Evolutionary conservation across 2,113 vertebrate genomes (phyloP), one percentile per base, ranked within the genome.

Genomic region (Camelus bactrianus): DNA sequence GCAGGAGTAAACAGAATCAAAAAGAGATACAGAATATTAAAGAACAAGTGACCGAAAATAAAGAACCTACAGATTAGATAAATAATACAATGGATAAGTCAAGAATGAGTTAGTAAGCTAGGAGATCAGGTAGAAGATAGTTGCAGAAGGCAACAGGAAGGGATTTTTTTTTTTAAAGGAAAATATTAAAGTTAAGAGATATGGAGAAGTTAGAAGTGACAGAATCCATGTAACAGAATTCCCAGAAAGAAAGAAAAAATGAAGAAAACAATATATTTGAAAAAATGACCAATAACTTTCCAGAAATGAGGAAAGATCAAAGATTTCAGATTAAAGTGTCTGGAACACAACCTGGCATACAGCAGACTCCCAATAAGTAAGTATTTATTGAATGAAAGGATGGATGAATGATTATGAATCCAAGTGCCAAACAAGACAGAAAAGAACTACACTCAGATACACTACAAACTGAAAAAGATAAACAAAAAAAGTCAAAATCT

Each of bases 381-480:
- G 19, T 73, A 89, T 50, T 28, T 56, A 16, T 3, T 62, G 46
- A 84, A 54, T 75, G 28, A 64, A n/a, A 50, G 15, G 48, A 56
- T 58, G 46, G 83, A 30, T 15, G 17, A 83, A 69, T 70, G 20
- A 81, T 50, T 48, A 90, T 17, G 22, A 87, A 56, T 42, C 32
- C 56, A 73, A 75, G 8, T 24, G 38, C 30, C 35, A 87, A 90
- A 76, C 52, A 81, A 65, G 70, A 83, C 46, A 73, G 62, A 76
- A 93, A 81, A 81, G 13, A 91, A 69, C 65, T 86, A 93, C 0
- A 86, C 10, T 3, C 28, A 67, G 72, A 73, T 42, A 35, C 28
- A 89, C 60, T 54, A 84, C 14, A 48, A 85, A 95, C 10, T 62
- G 22, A 81, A 90, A 96, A 81, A 86, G 17, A 93, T 7, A 72